Evolutionary conservation across 2,888 invertebrate species (phyloP), one percentile per base, ranked within the genome.

Genomic region (Cryptus viduatorius): DNA sequence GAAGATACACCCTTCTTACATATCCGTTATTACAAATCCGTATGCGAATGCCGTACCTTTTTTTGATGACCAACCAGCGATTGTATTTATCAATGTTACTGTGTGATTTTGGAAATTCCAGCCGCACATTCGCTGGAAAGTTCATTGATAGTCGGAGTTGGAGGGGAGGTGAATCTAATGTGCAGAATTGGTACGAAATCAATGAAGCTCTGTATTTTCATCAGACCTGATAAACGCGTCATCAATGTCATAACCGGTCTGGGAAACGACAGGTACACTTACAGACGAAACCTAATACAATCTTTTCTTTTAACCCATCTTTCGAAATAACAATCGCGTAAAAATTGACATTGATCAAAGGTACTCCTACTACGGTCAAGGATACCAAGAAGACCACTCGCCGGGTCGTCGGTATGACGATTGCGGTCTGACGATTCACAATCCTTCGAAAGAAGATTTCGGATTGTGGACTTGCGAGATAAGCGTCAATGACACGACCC

Each of bases 381-480:
- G 91, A 4, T 86, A 84, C 46, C 56, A 46, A 1, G 16, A 64
- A 14, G 64, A 24, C 50, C 48, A 61, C 4, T 42, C 48, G 7
- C 1, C 48, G 8, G 16, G 1, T 37, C n/a, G 29, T 80, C 75
- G 84, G 71, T 85, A 86, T 76, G 72, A 61, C 8, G 85, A 87
- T 46, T 93, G 92, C 81, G 92, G 91, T 44, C 65, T 93, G 50
- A 90, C 88, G 0, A 92, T 93, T 76, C 87, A 75, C 10, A 80
- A 89, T 1, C 90, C 90, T 16, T 75, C 75, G 3, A 8, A 37
- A 1, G 16, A 77, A n/a, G 93, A 93, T 86, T 91, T 89, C 42
- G 92, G 92, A 59, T 10, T 85, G 16, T 93, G 93, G 92, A 90
- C 79, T 82, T 93, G 92, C 72, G 79, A 89, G 56, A 75, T 90